Percentiles rank a stretch among this genome's conserved stretches.
Evolutionary conservation across 2,888 invertebrate genomes (phyloP).

Genomic region (Syritta pipiens): DNA sequence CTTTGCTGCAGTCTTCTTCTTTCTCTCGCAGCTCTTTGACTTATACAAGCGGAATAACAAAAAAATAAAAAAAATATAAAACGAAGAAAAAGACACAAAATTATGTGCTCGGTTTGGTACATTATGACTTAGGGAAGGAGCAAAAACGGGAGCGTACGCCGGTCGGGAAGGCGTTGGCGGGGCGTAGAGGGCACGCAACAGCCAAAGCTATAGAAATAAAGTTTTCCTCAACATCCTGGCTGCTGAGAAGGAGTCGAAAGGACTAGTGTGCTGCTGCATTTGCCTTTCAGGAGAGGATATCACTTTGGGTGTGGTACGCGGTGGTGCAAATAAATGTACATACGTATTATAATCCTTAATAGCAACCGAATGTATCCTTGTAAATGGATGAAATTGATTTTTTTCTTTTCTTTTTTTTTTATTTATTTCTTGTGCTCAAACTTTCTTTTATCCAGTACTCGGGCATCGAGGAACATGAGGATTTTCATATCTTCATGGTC

Average conservation of each 20-base stretch:
- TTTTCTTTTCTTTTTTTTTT: background rate
- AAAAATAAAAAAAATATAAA: background rate
- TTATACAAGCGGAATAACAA: conserved; percentile 6
- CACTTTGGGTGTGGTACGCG: background rate
- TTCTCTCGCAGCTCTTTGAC: background rate
- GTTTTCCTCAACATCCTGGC: background rate
- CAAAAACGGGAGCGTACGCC: background rate
- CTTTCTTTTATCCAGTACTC: background rate
- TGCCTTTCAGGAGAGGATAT: background rate
- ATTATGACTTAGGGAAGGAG: background rate
- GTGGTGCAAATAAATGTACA: background rate
- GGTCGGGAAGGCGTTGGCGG: too few relatives aligned
- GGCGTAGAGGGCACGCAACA: background rate
- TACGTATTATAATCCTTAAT: background rate
- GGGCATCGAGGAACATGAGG: background rate
- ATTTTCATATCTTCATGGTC: background rate
- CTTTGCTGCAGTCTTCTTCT: background rate
- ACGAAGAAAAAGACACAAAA: conserved; percentile 1
- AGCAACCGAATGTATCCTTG: background rate
- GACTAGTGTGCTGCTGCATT: background rate
- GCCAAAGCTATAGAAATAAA: background rate
- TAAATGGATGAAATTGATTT: background rate
- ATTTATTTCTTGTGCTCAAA: background rate
- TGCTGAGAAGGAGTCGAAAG: background rate
- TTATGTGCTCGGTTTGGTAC: conserved; percentile 5